These are phyloP conservation scores for Drosophila gunungcola DNA, from an alignment of 1,140 invertebrate genomes.

Conservation along the genomic window DNA sequence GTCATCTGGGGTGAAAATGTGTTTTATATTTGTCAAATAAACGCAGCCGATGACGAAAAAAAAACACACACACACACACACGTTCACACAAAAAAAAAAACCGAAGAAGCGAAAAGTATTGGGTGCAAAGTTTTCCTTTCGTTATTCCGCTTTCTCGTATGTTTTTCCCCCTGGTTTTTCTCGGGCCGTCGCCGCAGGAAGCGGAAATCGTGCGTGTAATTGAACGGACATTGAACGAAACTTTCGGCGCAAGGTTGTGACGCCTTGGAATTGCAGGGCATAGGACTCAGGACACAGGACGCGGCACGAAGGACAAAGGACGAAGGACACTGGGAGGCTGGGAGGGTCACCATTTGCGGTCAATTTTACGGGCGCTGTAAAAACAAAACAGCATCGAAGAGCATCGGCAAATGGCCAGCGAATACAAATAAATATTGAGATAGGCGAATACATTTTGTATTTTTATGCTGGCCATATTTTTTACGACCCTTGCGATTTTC, in stretches of 20 bases:
- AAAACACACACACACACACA: background rate
- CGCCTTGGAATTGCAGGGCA: constrained; percentile 20
- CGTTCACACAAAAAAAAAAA: background rate
- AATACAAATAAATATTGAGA: constrained; percentile 51
- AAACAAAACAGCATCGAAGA: constrained; percentile 63
- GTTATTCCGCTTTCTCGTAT: constrained; percentile 22
- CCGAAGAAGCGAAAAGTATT: constrained; percentile 43
- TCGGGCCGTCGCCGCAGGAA: constrained; percentile 60
- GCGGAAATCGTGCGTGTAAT: constrained; percentile 80
- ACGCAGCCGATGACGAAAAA: constrained; percentile 47
- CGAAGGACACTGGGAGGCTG: background rate
- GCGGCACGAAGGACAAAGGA: background rate
- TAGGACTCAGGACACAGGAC: background rate
- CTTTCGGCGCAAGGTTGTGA: constrained; percentile 51
- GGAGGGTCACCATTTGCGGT: constrained; percentile 61
- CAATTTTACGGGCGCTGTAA: constrained; percentile 75
- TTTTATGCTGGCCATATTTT: constrained; percentile 47
- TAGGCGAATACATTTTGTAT: constrained; percentile 49
- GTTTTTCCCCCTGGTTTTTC: constrained; percentile 16
- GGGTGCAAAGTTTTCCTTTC: constrained; percentile 30
- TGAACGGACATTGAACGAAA: constrained; percentile 80
- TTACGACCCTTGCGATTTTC: constrained; percentile 32
- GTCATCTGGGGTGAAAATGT: constrained; percentile 72
- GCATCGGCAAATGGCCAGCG: constrained; percentile 41
- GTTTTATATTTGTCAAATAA: constrained; percentile 81